Base-by-base conservation (phyloP, 2,797 vertebrate species). In the Paguma larvata region DNA sequence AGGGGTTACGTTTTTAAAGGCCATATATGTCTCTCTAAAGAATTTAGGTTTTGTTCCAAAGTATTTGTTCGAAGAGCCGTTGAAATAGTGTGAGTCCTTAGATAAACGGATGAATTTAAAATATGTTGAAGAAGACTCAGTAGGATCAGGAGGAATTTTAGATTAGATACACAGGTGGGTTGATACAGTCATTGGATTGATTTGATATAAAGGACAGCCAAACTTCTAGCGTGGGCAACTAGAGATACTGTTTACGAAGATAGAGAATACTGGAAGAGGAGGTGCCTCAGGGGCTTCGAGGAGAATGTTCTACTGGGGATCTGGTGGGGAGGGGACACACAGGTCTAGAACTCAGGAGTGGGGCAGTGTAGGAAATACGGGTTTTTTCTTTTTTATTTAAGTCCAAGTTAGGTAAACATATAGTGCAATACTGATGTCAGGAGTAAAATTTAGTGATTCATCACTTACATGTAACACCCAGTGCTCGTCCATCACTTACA, bases 91-190 rank as follows among this genome's bases (percentile, higher is more conserved):
- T 9, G 6, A 92, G 38, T 77, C n/a, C 27, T 87, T 87, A 84
- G 68, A 6, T 32, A 85, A 94, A 48, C 84, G 19, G 70, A 48
- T 87, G 41, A 79, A 48, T 67, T 92, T 62, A 94, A 88, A 95
- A 34, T 84, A 85, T 27, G 19, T 70, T 56, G 25, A 92, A 32
- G 70, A 88, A 75, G 59, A n/a, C 16, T 73, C 56, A 80, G 23
- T 77, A 89, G 41, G 82, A 62, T 67, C 82, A 56, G 13, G 73
- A 59, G 46, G 46, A 59, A 19, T 89, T 53, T 89, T 44, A 30
- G 79, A 10, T 53, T 85, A 75, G 46, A 34, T 67, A 56, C 27
- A 44, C 13, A 25, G 44, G 27, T 92, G 59, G 85, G 34, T 2
- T 53, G 56, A 27, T 34, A 32, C 5, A 9, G 41, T 73, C 18